Percentiles rank a stretch among this genome's conserved stretches.
Conservation (phyloP, 64 coral and sea anemone genomes). For the Trachythela sp. region DNA sequence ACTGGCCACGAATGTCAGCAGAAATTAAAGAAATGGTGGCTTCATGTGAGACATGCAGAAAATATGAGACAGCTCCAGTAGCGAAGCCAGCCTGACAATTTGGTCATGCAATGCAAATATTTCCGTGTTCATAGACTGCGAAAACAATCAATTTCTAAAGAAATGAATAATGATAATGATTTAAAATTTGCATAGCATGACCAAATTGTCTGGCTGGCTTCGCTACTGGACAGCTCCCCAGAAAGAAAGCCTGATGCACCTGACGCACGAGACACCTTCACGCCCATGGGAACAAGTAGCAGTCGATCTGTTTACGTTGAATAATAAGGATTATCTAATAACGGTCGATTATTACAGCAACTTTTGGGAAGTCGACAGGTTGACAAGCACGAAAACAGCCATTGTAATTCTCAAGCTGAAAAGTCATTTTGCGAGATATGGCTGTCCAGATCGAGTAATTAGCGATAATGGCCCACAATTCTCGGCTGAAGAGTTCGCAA, state of each 20-base stretch:
- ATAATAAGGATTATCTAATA: neutral
- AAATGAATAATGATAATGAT: too few species aligned
- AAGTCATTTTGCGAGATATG: neutral
- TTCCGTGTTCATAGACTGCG: too few species aligned
- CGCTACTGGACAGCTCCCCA: neutral
- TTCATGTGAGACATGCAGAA: neutral
- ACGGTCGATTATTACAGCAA: neutral
- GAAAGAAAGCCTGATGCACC: neutral
- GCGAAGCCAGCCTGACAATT: too few species aligned
- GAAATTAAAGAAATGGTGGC: neutral
- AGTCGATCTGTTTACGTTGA: neutral
- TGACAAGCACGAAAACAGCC: neutral
- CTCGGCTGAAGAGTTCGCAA: neutral
- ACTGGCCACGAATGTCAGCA: neutral
- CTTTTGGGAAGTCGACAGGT: neutral
- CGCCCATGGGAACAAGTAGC: neutral
- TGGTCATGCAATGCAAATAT: too few species aligned
- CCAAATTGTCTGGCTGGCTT: too few species aligned
- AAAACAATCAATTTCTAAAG: too few species aligned
- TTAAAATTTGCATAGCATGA: too few species aligned
- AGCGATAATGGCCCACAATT: neutral
- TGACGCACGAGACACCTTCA: neutral
- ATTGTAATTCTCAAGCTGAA: neutral
- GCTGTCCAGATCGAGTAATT: neutral
- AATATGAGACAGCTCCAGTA: neutral